Evolutionary conservation across 1,140 invertebrate species (phyloP), one percentile per base, ranked within the genome.

Genomic region (Solenopsis fugax): DNA sequence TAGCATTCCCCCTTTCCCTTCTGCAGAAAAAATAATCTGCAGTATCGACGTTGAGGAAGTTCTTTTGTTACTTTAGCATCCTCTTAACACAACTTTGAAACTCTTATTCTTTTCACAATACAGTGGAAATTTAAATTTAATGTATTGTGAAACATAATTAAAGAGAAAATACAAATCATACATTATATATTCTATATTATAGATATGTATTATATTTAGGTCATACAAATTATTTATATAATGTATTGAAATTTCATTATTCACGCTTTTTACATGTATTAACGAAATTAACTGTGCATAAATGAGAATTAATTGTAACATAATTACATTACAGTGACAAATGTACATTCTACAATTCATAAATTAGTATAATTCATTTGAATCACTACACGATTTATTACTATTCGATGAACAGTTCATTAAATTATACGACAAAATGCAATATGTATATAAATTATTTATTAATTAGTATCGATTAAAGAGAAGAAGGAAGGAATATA

Each of bases 301-400:
- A 37, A 58, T 62, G 0, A 34, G 4, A 85, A 75, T 73, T 69
- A 73, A 72, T 84, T 75, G 4, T 60, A 84, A 56, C 41, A 50
- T 62, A 48, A 76, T 62, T 77, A 21, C 34, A 58, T 29, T 58
- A 29, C 56, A 76, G 29, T 29, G 18, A 16, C 41, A 60, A 18
- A 16, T 45, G 16, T 2, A n/a, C 21, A 62, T 62, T 29, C 4
- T 1, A 48, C 45, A 48, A 77, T 77, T 54, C 50, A 72, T 54
- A 3, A 72, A 50, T n/a, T 48, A 48, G 0, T 45, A 45, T 9
- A 21, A 34, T 54, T 75, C 16, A 60, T 9, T 3, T 60, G 13
- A 29, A 13, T 45, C 12, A 75, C 41, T 24, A 7, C 12, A 5
- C 4, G 52, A 56, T 58, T 58, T 24, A 62, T 4, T 2, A 1